Evolutionary conservation across 2,888 invertebrate species (phyloP), one percentile per base, ranked within the genome.

Genomic region (Athrips mouffetella): DNA sequence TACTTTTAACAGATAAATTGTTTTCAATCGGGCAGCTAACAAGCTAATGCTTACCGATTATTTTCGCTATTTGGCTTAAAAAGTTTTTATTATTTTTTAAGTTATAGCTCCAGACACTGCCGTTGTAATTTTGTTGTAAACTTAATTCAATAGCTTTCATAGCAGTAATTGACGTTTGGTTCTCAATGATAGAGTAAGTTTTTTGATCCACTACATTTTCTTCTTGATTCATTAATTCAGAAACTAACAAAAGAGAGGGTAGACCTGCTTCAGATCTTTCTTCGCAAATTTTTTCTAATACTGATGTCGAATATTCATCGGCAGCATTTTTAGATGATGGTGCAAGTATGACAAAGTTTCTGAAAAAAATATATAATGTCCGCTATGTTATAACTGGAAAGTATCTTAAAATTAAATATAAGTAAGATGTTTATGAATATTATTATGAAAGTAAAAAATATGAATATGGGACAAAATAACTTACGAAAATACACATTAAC

Each of bases 71-170:
- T 50, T 53, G 59, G 3, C 49, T 6, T 2, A 62, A 16, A 27
- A 63, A 64, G 11, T 41, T 20, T 23, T 46, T 49, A 30, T 47
- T 47, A 46, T 57, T 58, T 35, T 59, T 62, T 8, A 57, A 47
- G 55, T 67, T 62, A 46, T 57, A 67, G 0, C 67, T 59, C 8
- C 62, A 13, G 47, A 73, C 65, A 48, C 66, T 73, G 15, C 66
- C 73, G 15, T 55, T 61, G 41, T 70, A 62, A 50, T 73, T 72
- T 23, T 70, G 60, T 59, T 68, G 72, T 40, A 76, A 58, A 54
- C 73, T 69, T 2, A 51, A 63, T 58, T 77, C 77, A 39, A 76
- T 53, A 18, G 69, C 59, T 39, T 60, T 72, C 47, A 76, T 69
- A 20, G 69, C 53, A 18, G 63, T 57, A 41, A 62, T 52, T 21